Base-by-base conservation (phyloP, 2,113 vertebrate genomes). In the Chelonoidis abingdonii region DNA sequence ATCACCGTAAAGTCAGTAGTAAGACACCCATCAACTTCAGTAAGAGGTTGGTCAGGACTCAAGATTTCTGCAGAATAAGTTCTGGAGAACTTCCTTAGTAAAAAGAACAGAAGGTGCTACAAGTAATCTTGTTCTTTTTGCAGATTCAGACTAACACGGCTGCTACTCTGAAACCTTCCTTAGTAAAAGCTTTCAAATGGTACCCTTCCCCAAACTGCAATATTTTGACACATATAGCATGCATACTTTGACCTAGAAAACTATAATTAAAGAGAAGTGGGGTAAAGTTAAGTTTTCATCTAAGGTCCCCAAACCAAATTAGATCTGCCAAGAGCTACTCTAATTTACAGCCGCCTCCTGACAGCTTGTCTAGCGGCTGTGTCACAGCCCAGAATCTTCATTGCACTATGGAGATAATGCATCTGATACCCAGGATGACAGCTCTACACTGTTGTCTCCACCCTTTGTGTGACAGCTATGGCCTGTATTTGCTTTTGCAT, bases 1-100 rank as follows among this genome's bases (percentile, higher is more conserved):
- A 86, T 84, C 47, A 56, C 86, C 78, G 87, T 81, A 79, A 96
- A 76, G 41, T 89, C 90, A 92, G 80, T 47, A 89, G 86, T n/a
- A 86, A 76, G 89, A 92, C 2, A 92, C 16, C 62, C 31, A 31
- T 38, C 24, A 2, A 6, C 86, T 92, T 53, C 49, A 82, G 78
- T 35, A 72, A 82, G 79, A 82, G 81, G 78, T 75, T 82, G 59
- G 80, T 62, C 35, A 62, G 31, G 80, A 83, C 21, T 31, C 83
- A 62, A 4, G 19, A 38, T 24, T 44, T 69, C 72, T 80, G 31
- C 50, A 47, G 89, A 59, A 47, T 1, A n/a, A 49, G 41, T 41
- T 41, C 8, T n/a, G 65, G 65, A 72, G 65, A 72, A 72, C 65
- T 72, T 72, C n/a, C 65, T 72, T 38, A 38, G 17, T 72, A 72